Base-by-base conservation (phyloP, 2,797 vertebrate genomes). In the Cichlasoma orientale region DNA sequence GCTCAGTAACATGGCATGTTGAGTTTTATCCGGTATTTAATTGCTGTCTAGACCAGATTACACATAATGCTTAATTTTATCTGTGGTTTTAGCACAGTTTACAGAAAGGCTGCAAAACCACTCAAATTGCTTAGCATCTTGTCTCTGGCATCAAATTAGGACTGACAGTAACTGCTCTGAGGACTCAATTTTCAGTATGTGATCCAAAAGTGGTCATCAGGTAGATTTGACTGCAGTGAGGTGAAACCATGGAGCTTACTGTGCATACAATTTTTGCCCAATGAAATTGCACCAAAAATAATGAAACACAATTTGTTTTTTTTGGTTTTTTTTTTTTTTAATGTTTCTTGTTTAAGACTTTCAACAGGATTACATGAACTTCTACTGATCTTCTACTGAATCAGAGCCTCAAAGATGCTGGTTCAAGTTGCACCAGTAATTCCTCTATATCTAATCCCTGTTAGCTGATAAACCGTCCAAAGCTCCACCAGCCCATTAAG, bases 31-130 rank as follows among this genome's bases (percentile, higher is more conserved):
- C 80, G 68, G 36, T 77, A 72, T 50, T 82, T 89, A 86, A 86
- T 87, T 89, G 54, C 84, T 63, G 57, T 66, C 63, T 73, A 72
- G 68, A 78, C 58, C 80, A 83, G 88, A 90, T 91, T 88, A 90
- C 59, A 63, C 86, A 56, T 82, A 83, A 86, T 78, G 44, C 85
- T 52, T 57, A 76, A 56, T 76, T 84, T 82, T 78, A 86, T 86
- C 70, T 55, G 29, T 23, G 69, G 55, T 56, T 82, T 86, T 79
- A 41, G 72, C 56, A 58, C 36, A 50, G 74, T 79, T 84, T 78
- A 47, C 57, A 58, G 56, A 19, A 38, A 56, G 47, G 76, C 61
- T 58, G 52, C 21, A 79, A 83, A 83, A 80, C 55, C 2, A 7
- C 73, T 83, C 33, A 72, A 63, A 31, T 73, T 50, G 9, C 82